Base-by-base conservation (phyloP, 2,888 invertebrate species). In the Volucella bombylans region DNA sequence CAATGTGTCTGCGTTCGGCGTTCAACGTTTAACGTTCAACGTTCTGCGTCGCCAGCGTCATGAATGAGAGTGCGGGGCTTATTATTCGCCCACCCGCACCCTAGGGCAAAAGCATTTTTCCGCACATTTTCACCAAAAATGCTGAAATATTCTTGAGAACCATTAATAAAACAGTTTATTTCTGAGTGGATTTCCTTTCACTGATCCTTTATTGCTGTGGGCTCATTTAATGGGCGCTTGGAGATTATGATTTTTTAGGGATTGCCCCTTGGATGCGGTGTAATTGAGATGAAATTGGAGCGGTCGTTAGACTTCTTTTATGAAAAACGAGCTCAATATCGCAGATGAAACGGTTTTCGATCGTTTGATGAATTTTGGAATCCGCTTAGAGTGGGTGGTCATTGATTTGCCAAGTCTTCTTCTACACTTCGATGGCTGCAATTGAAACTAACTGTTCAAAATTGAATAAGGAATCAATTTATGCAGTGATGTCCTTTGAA, bases 121-220 rank as follows among this genome's bases (percentile, higher is more conserved):
- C 74, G 74, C 74, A 67, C 57, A 74, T 67, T 74, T 74, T 74
- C 65, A 74, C 74, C 65, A 31, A 64, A 23, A 23, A 23, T 54
- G 49, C 11, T 55, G 55, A 74, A 50, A 67, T 67, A 67, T 67
- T 65, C 65, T 57, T 43, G 74, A 47, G 55, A 11, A 11, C 65
- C 74, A 57, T 74, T 74, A 74, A 74, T 65, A 74, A 74, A 74
- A 74, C 74, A 74, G 65, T 74, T 74, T 65, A 50, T 41, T 64
- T 59, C n/a, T 57, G 57, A 74, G 65, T 67, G 64, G 74, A 74
- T 57, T 74, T 74, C 64, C 72, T 47, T 61, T 43, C 50, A 61
- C 61, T 45, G 71, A 74, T 64, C 55, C 73, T 52, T 31, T 43
- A 43, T 9, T 9, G 43, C 9, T 18, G 15, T 45, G 65, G 18